Percentiles rank a stretch among this genome's conserved stretches.
phyloP scores from a whole-genome alignment of 2,113 vertebrate species.

The Rhodinocichla rosea region DNA sequence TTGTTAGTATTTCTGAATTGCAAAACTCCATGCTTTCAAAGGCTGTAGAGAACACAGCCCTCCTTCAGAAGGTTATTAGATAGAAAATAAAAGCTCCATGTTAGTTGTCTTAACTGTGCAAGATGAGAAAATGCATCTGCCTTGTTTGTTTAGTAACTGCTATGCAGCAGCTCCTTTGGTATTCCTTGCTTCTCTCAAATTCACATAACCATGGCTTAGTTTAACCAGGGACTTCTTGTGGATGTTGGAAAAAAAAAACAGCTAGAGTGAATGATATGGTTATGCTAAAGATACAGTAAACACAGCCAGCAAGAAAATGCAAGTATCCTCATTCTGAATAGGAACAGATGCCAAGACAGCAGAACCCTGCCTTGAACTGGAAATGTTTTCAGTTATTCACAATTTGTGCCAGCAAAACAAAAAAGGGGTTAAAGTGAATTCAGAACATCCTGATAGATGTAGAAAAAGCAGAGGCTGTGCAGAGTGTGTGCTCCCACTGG shows the following conservation, averaged over 20 bases:
- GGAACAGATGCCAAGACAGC: background rate
- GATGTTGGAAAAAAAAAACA: background rate
- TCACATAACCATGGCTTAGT: background rate
- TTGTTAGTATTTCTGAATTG: slow-evolving; percentile 6
- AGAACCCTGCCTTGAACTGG: background rate
- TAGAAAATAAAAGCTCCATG: background rate
- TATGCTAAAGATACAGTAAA: background rate
- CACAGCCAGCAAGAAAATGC: background rate
- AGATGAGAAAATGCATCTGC: background rate
- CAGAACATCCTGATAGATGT: background rate
- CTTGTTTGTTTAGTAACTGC: background rate
- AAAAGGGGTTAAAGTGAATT: background rate
- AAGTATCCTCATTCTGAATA: background rate
- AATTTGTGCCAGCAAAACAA: background rate
- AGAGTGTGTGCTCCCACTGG: background rate
- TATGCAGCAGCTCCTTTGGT: background rate
- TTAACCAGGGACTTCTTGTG: background rate
- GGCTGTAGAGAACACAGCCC: background rate
- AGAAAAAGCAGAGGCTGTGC: background rate
- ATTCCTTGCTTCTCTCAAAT: background rate
- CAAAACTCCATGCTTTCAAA: background rate
- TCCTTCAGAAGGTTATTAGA: background rate
- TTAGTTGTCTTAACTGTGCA: background rate
- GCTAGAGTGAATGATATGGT: background rate
- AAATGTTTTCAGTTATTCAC: background rate